phyloP scores from a whole-genome alignment of 2,888 invertebrate species.

The Patella ulyssiponensis region DNA sequence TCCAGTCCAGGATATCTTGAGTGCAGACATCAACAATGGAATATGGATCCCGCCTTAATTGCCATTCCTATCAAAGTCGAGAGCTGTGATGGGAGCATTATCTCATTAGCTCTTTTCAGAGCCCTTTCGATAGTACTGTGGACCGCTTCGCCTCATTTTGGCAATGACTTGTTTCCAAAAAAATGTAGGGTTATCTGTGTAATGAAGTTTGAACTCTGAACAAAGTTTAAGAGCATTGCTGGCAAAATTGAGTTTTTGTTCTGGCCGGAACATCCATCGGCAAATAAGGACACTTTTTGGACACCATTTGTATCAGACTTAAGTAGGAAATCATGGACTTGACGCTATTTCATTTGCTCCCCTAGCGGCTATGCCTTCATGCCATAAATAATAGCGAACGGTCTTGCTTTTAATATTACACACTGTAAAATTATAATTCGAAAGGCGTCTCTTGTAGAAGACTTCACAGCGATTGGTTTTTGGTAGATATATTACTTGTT shows the following conservation, averaged over 20 bases:
- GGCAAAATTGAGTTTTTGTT: conserved; percentile 20
- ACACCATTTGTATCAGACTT: not conserved
- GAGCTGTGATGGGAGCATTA: not conserved
- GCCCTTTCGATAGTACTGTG: not conserved
- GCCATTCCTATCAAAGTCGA: conserved; percentile 5
- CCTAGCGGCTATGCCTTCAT: not conserved
- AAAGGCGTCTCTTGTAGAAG: not conserved
- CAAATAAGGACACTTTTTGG: conserved; percentile 12
- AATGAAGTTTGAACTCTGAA: conserved; percentile 13
- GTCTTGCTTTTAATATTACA: not conserved
- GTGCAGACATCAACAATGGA: not conserved
- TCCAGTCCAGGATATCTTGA: conserved; percentile 16
- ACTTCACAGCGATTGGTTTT: conserved; percentile 1
- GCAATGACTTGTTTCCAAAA: conserved; percentile 17
- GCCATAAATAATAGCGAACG: not conserved
- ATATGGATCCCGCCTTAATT: conserved; percentile 13
- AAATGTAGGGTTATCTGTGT: not conserved
- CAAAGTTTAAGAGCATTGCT: conserved; percentile 13
- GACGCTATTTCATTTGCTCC: conserved; percentile 10
- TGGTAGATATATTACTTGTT: not conserved
- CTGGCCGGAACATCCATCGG: conserved; percentile 19
- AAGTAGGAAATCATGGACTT: not conserved
- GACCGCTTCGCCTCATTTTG: conserved; percentile 17
- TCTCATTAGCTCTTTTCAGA: not conserved
- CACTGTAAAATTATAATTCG: not conserved